These are phyloP conservation scores for Spialia ferax DNA, from an alignment of 2,888 invertebrate species.

Conservation along the genomic window DNA sequence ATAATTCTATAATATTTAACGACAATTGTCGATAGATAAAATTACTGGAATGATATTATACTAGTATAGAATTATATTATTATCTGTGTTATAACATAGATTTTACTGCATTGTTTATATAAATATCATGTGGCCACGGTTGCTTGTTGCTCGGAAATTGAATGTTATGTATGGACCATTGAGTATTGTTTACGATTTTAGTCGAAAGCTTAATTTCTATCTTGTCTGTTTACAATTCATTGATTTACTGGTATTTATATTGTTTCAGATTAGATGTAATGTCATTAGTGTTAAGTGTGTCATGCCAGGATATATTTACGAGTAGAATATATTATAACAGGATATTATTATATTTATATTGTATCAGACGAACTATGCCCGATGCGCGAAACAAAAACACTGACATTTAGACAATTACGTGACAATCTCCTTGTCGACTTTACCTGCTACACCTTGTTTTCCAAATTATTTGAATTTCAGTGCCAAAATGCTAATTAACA, in stretches of 20 bases:
- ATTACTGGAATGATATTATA: too few species aligned
- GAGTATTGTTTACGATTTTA: constrained; percentile 63
- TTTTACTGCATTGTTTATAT: background rate
- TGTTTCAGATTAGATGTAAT: too few species aligned
- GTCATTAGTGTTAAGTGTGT: too few species aligned
- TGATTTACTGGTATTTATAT: too few species aligned
- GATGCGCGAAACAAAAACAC: background rate
- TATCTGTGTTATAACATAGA: too few species aligned
- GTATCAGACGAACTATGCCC: background rate
- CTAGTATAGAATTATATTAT: too few species aligned
- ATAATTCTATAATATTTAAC: too few species aligned
- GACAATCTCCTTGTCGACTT: constrained; percentile 44
- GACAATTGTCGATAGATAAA: too few species aligned
- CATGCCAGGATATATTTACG: too few species aligned
- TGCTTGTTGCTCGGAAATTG: constrained; percentile 65
- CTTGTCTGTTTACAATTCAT: constrained; percentile 17
- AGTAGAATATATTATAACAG: too few species aligned
- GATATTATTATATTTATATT: too few species aligned
- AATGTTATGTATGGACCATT: constrained; percentile 68
- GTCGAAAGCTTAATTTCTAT: constrained; percentile 39
- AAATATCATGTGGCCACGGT: constrained; percentile 42
- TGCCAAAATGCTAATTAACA: constrained; percentile 85
- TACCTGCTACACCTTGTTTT: constrained; percentile 56
- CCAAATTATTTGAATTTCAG: constrained; percentile 77
- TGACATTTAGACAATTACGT: background rate